Evolutionary conservation across 2,797 vertebrate genomes (phyloP), one percentile per base, ranked within the genome.

Genomic region (Epinephelus coioides): DNA sequence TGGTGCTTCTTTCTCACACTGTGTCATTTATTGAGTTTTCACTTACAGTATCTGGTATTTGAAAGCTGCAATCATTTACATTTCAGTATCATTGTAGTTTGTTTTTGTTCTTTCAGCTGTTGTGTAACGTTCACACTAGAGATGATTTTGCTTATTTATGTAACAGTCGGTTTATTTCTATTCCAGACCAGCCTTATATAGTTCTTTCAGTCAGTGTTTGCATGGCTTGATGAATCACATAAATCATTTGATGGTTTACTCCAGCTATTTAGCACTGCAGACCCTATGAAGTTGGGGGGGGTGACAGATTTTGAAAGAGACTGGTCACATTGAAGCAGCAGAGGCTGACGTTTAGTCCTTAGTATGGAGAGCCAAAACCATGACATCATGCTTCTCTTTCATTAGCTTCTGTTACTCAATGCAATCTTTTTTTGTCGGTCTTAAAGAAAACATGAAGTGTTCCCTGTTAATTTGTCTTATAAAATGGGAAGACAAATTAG

Each of bases 101-200:
- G 40, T 43, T 43, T 43, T 43, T 43, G 40, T 38, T 1, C 53
- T 82, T 66, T 68, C 30, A 61, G 70, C 70, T 69, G 69, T 71
- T 79, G 43, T 84, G 60, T 69, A 65, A 82, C 44, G 1, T 70
- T 79, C 53, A 76, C 55, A 71, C 13, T 21, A 4, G 21, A 76
- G 75, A 61, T 62, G n/a, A 62, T 61, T 60, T 56, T 40, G 67
- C 61, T 74, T 76, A 1, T 83, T 74, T 69, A 76, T 73, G 55
- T 69, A 57, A 61, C 23, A 43, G 2, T 68, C 47, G 30, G 25
- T 68, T 72, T 43, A 6, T 76, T 21, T 70, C 11, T 78, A 17
- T 76, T 72, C 56, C 15, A 23, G 17, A 53, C 44, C 25, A 12
- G 59, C 21, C 49, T 55, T 27, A 3, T 49, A 2, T 8, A 7